phyloP scores from a whole-genome alignment of 2,797 vertebrate species.

The Alectoris magna region DNA sequence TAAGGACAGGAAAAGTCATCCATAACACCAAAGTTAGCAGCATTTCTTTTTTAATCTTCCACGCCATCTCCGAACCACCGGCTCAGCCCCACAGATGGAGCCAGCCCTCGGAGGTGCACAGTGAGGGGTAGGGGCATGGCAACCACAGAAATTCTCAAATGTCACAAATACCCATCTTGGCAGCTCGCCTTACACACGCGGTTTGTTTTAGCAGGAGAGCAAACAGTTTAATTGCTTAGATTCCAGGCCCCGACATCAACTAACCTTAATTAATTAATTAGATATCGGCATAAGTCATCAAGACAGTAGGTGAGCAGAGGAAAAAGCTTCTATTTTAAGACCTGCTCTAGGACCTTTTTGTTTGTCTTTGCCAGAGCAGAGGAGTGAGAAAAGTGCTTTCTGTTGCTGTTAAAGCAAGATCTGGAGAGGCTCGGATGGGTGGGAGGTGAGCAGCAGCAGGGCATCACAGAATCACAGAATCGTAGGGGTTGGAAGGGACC shows the following conservation, averaged over 20 bases:
- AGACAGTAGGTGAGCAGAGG: neutral
- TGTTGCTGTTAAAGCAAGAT: neutral
- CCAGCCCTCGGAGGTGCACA: neutral
- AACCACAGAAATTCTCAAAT: neutral
- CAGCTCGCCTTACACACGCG: accelerated
- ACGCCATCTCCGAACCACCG: accelerated
- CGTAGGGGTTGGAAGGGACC: no score
- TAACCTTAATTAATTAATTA: slow-evolving; percentile 67
- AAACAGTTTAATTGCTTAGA: slow-evolving; percentile 44
- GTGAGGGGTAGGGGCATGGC: accelerated
- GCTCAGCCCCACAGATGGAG: accelerated
- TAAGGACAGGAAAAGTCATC: slow-evolving; percentile 34
- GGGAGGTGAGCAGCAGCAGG: neutral
- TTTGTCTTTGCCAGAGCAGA: neutral
- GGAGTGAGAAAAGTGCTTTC: neutral
- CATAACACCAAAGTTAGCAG: neutral
- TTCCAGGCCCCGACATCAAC: slow-evolving; percentile 1
- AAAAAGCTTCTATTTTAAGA: slow-evolving; percentile 12
- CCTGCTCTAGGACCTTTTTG: neutral
- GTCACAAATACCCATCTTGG: neutral
- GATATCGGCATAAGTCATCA: neutral
- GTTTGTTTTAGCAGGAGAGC: slow-evolving; percentile 24
- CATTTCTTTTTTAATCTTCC: neutral
- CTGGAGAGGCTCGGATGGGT: neutral
- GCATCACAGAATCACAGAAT: no score